Conservation (phyloP, 1,140 invertebrate species). For the Subanguina moxae region DNA sequence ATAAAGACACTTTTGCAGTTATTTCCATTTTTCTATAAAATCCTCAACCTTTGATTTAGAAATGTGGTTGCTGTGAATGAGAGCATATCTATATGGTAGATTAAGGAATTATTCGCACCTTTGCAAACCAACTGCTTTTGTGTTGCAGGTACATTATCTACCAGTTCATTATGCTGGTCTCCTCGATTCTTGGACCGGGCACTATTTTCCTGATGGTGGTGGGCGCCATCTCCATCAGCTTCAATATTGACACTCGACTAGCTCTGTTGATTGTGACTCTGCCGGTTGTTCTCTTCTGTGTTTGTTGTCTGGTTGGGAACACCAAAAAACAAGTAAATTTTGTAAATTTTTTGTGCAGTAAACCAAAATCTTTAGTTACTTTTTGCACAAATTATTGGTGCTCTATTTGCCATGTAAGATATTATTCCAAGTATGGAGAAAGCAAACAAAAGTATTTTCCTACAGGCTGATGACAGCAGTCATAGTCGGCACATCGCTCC, state of each 20-base stretch:
- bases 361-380: constrained; percentile 47
- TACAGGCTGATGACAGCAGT: constrained; percentile 44
- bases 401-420: constrained; percentile 56
- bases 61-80: constrained; percentile 65
- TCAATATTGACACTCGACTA: constrained; percentile 61
- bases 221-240: constrained; percentile 65
- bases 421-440: constrained; percentile 27
- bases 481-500: constrained; percentile 66
- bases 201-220: constrained; percentile 69
- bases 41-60: too few species aligned
- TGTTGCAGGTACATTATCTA: constrained; percentile 54
- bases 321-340: constrained; percentile 47
- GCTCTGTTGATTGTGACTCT: constrained; percentile 57
- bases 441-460: too few species aligned
- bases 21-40: too few species aligned
- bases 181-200: constrained; percentile 67
- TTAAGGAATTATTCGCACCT: neutral
- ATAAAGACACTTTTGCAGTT: too few species aligned
- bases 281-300: constrained; percentile 54
- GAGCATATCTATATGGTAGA: constrained; percentile 66
- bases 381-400: constrained; percentile 50
- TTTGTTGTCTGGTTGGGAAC: constrained; percentile 46
- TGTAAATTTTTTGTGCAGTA: too few species aligned
- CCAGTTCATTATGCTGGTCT: constrained; percentile 61
- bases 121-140: constrained; percentile 9